Conservation (phyloP, 2,888 invertebrate genomes). For the Lottia scabra region DNA sequence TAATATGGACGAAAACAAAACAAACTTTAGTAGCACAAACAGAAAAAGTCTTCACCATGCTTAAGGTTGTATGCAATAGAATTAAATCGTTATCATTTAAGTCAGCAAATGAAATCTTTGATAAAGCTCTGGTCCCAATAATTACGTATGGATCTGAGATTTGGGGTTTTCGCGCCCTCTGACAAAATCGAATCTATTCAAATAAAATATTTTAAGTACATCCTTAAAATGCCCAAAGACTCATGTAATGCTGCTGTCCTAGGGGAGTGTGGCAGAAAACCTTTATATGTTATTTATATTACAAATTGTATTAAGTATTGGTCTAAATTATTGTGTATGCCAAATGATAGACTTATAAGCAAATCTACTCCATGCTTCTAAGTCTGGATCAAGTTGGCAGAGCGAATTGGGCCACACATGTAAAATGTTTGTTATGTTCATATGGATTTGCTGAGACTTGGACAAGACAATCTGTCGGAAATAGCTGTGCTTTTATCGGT, state of each 20-base stretch:
- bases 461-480: not conserved
- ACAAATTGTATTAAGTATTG: not conserved
- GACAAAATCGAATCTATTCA: slow-evolving; percentile 3
- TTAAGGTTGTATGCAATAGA: not conserved
- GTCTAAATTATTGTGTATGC: not conserved
- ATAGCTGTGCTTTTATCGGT: not conserved
- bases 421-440: not conserved
- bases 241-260: slow-evolving; percentile 3
- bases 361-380: not conserved
- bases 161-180: not conserved
- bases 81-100: not conserved
- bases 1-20: not conserved
- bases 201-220: not conserved
- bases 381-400: not conserved
- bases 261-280: not conserved
- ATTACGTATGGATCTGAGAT: not conserved
- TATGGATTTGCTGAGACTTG: not conserved
- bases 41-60: slow-evolving; percentile 13
- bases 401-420: not conserved
- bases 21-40: not conserved
- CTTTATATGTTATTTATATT: not conserved
- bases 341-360: not conserved
- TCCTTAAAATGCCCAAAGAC: not conserved
- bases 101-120: not conserved
- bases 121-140: not conserved